Base-by-base conservation (phyloP, 1,140 invertebrate genomes). In the Sesamia nonagrioides region DNA sequence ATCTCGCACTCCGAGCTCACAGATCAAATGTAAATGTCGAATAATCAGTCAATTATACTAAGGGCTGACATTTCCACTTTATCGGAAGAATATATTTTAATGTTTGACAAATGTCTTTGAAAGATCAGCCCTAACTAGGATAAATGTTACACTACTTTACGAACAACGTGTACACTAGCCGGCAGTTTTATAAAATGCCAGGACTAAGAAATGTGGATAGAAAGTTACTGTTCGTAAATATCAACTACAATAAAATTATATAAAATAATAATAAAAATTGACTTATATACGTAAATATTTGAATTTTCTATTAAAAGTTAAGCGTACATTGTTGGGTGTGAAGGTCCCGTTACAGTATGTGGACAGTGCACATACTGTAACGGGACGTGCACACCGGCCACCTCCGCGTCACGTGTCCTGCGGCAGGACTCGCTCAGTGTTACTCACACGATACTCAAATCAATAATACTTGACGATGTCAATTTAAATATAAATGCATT, bases 401-500 rank as follows among this genome's bases (percentile, higher is more conserved):
- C 11, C n/a, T n/a, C n/a, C 50, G 50, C n/a, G n/a, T 11, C 9
- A 6, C 50, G n/a, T n/a, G 15, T n/a, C n/a, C n/a, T n/a, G n/a
- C n/a, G n/a, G n/a, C n/a, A n/a, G n/a, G n/a, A n/a, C n/a, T n/a
- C n/a, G n/a, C n/a, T n/a, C n/a, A n/a, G n/a, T n/a, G n/a, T n/a
- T n/a, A n/a, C 27, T 27, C 27, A 27, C 27, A 27, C 27, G 27
- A 3, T 27, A 27, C 27, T 27, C 48, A 15, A 52, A 8, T n/a
- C 18, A 9, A 82, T 74, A 74, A 76, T 75, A 79, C 45, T 52
- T 48, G 84, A 78, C 82, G 83, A 86, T 84, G 60, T 21, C 2
- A 69, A 13, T 58, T 86, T 83, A 87, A 86, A 86, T 86, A 87
- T 89, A 90, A 90, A 90, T 90, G 88, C 87, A 88, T 86, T 84